phyloP scores from a whole-genome alignment of 2,797 vertebrate species.

The Ctenochaetus hawaiiensis region DNA sequence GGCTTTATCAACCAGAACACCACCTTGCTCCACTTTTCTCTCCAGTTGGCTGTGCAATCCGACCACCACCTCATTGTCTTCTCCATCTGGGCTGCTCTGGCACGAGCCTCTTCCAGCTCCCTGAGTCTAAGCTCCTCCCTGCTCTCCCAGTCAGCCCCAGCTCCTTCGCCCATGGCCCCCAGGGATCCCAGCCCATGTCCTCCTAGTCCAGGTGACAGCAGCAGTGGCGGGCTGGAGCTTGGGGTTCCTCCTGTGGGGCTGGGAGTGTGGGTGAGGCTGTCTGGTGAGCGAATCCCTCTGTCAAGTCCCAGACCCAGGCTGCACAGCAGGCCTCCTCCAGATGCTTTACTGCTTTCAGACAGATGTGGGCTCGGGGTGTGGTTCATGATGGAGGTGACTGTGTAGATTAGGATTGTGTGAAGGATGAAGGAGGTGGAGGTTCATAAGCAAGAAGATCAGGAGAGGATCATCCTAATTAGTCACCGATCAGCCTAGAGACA shows the following conservation, averaged over 20 bases:
- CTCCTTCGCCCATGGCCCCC: slow-evolving; percentile 71
- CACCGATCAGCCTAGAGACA: slow-evolving; percentile 55
- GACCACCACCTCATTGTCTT: slow-evolving; percentile 99
- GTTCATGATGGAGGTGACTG: slow-evolving; percentile 86
- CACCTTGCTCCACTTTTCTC: slow-evolving; percentile 98
- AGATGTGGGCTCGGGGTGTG: slow-evolving; percentile 91
- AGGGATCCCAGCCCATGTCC: slow-evolving; percentile 80
- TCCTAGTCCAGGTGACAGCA: slow-evolving; percentile 81
- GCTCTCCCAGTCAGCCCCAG: slow-evolving; percentile 94
- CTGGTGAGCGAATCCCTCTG: slow-evolving; percentile 86
- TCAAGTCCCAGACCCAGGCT: slow-evolving; percentile 90
- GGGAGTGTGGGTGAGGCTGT: slow-evolving; percentile 88
- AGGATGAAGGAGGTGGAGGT: background rate
- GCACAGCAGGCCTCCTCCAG: slow-evolving; percentile 85
- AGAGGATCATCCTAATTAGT: slow-evolving; percentile 46
- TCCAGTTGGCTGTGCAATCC: slow-evolving; percentile 98
- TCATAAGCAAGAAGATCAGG: slow-evolving; percentile 17
- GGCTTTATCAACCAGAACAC: background rate
- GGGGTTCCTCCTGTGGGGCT: slow-evolving; percentile 91
- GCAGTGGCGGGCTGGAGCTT: slow-evolving; percentile 89
- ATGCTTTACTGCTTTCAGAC: slow-evolving; percentile 88
- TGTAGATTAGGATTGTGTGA: background rate
- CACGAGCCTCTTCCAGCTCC: slow-evolving; percentile 96
- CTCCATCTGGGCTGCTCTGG: slow-evolving; percentile 96
- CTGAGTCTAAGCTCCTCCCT: slow-evolving; percentile 94